phyloP scores from a whole-genome alignment of 2,888 invertebrate genomes.

The Pammene fasciana region DNA sequence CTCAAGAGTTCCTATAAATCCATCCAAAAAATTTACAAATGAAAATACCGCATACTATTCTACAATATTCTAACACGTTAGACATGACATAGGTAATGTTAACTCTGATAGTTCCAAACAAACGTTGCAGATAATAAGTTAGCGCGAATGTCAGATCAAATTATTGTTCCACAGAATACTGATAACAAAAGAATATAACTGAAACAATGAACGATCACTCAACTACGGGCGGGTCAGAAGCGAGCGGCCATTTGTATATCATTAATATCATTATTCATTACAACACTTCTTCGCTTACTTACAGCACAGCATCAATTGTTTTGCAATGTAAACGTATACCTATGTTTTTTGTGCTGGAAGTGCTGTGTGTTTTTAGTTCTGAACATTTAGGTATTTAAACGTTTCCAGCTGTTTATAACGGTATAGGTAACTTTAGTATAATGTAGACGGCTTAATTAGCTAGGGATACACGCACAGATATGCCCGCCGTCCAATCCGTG shows the following conservation, averaged over 20 bases:
- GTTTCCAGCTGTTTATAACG: no score
- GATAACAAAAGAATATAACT: conserved; percentile 39
- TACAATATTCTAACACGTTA: conserved; percentile 37
- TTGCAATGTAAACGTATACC: no score
- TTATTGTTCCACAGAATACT: conserved; percentile 16
- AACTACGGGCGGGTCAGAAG: conserved; percentile 17
- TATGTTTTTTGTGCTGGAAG: no score
- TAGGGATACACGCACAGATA: no score
- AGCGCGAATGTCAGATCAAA: conserved; percentile 1
- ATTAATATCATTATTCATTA: no score
- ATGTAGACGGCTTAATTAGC: no score
- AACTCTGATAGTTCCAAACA: conserved; percentile 17
- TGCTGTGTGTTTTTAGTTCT: no score
- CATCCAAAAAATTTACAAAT: conserved; percentile 27
- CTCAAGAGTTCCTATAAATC: conserved; percentile 38
- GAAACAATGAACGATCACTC: conserved; percentile 35
- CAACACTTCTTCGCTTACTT: not conserved
- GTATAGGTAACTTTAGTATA: no score
- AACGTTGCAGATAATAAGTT: conserved; percentile 14
- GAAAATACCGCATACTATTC: conserved; percentile 26
- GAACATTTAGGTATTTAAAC: not conserved
- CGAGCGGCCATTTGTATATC: conserved; percentile 1
- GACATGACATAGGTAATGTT: conserved; percentile 33
- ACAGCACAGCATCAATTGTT: not conserved
- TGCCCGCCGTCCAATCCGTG: no score